Conservation (phyloP, 2,113 vertebrate species). For the Paralichthys olivaceus region DNA sequence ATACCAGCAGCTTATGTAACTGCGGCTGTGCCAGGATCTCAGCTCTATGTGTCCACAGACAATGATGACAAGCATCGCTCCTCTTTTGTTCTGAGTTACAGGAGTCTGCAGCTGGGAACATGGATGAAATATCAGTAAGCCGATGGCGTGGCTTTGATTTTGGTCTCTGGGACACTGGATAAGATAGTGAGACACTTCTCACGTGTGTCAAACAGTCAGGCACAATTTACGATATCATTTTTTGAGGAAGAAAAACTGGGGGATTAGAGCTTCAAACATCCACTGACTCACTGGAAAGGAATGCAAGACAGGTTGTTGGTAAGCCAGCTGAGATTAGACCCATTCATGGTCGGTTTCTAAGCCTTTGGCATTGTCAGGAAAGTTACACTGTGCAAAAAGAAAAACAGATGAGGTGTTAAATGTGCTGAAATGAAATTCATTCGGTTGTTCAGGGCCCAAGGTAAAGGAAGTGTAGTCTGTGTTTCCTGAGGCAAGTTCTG, state of each 20-base stretch:
- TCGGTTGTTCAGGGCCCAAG: slow-evolving; percentile 25
- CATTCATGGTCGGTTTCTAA: slow-evolving; percentile 36
- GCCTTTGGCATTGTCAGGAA: slow-evolving; percentile 25
- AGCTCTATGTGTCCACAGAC: slow-evolving; percentile 24
- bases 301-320: slow-evolving; percentile 38
- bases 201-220: slow-evolving; percentile 32
- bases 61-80: slow-evolving; percentile 26
- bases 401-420: slow-evolving; percentile 61
- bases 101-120: slow-evolving; percentile 33
- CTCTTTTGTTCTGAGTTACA: slow-evolving; percentile 28
- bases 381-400: slow-evolving; percentile 19
- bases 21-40: slow-evolving; percentile 17
- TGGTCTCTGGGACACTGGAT: slow-evolving; percentile 16
- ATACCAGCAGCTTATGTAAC: slow-evolving; percentile 35
- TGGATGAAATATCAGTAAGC: slow-evolving; percentile 40
- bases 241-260: slow-evolving; percentile 36
- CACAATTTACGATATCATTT: slow-evolving; percentile 40
- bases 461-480: slow-evolving; percentile 37
- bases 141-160: slow-evolving; percentile 49
- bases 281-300: slow-evolving; percentile 53
- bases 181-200: slow-evolving; percentile 23
- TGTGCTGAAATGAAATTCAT: slow-evolving; percentile 36
- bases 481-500: slow-evolving; percentile 59
- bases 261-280: slow-evolving; percentile 45
- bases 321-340: slow-evolving; percentile 44